Conservation (phyloP, 2,888 invertebrate genomes). For the Sarcophaga rosellei region DNA sequence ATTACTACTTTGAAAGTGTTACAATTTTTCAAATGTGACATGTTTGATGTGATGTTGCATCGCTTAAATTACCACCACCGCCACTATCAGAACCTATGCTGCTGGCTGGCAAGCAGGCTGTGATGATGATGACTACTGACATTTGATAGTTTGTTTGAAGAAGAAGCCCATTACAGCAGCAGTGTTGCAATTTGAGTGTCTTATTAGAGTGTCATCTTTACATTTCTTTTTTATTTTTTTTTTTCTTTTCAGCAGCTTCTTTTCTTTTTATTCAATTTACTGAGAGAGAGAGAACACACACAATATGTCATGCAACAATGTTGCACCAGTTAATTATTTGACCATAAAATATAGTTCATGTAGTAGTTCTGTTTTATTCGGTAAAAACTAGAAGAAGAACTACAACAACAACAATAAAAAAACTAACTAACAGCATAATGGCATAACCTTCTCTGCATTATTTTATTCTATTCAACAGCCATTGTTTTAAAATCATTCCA, state of each 20-base stretch:
- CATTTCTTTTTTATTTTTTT: conserved; percentile 36
- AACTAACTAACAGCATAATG: background rate
- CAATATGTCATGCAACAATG: conserved; percentile 60
- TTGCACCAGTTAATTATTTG: conserved; percentile 67
- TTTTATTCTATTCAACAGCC: background rate
- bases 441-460: background rate
- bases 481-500: no score
- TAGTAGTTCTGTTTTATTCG: background rate
- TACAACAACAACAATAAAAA: background rate
- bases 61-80: conserved; percentile 23
- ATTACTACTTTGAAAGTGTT: conserved; percentile 49
- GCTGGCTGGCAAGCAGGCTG: no score
- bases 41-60: conserved; percentile 56
- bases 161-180: background rate
- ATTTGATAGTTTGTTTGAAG: conserved; percentile 49
- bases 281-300: no score
- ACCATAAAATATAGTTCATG: conserved; percentile 67
- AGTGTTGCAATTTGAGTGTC: conserved; percentile 49
- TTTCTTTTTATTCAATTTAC: no score
- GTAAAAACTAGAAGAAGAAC: background rate
- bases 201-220: conserved; percentile 47
- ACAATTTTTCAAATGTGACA: conserved; percentile 54
- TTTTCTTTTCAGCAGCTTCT: no score
- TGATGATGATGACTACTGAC: conserved; percentile 5
- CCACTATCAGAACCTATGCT: no score